Base-by-base conservation (phyloP, 2,888 invertebrate genomes). In the Euphydryas editha region DNA sequence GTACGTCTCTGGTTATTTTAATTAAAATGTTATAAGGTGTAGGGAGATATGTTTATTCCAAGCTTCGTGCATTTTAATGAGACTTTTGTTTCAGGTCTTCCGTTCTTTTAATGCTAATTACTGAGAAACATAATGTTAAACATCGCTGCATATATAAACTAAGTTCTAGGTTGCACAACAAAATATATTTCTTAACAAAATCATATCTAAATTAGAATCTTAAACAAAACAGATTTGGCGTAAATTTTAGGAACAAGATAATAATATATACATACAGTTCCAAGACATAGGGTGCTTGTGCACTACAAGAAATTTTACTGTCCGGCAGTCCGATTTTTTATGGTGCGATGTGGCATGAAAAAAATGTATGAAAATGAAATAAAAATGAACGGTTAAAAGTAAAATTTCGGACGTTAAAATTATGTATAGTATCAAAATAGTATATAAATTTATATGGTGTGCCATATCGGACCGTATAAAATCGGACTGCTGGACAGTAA, bases 51-150 rank as follows among this genome's bases (percentile, higher is more conserved):
- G 46, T 62, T 47, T 67, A 67, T 67, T 65, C 59, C 64, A 65
- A 70, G 42, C 30, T 44, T 66, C 42, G 36, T 68, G 54, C 59
- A 70, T 70, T 62, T 65, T 67, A 70, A 70, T 70, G 65, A 70
- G 54, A 60, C 62, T 46, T 67, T 70, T 69, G 62, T 59, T 51
- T 62, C 46, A 46, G 42, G 49, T 37, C 58, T 65, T 61, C 64
- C 64, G 62, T 68, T 65, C 51, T 62, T 63, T 60, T 59, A 24
- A 71, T 69, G 68, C 63, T 66, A 60, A 67, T 67, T 63, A 67
- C 57, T 64, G 37, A 57, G 57, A 54, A 55, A 39, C 56, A 24
- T 24, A 42, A 56, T 67, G n/a, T 15, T n/a, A 44, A n/a, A 44
- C 21, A 55, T 18, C 15, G 6, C 18, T 15, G 51, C 59, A 21